A percentile compares a stretch with the other conserved stretches of the same genome.
Evolutionary conservation across 2,797 vertebrate species (phyloP).

Genomic region (Anguilla anguilla): DNA sequence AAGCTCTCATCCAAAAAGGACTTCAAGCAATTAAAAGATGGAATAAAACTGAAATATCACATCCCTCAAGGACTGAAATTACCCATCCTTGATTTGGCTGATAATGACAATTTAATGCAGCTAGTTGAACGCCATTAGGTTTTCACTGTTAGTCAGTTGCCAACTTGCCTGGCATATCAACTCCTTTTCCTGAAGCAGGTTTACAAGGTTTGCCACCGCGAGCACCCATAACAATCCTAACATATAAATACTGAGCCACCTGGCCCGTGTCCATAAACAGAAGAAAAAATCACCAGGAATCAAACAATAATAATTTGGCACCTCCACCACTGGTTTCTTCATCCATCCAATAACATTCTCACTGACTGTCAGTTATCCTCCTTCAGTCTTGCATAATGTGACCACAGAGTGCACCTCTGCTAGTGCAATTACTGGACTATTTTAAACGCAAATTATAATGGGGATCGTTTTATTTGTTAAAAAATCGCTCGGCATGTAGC

Average conservation of each 20-base stretch:
- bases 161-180: neutral
- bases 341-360: conserved; percentile 23
- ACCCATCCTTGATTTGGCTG: conserved; percentile 17
- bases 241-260: conserved; percentile 19
- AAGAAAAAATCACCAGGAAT: conserved; percentile 45
- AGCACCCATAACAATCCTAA: neutral
- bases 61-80: neutral
- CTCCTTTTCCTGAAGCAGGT: conserved; percentile 19
- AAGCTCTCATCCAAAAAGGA: neutral
- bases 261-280: conserved; percentile 32
- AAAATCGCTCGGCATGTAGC: conserved; percentile 38
- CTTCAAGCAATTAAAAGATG: conserved; percentile 11
- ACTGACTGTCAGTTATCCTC: conserved; percentile 32
- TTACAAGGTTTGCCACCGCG: conserved; percentile 17
- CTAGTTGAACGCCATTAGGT: conserved; percentile 25
- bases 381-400: conserved; percentile 34
- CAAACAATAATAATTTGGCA: conserved; percentile 14
- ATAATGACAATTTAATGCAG: conserved; percentile 30
- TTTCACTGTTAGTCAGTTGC: neutral
- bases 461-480: conserved; percentile 45
- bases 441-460: conserved; percentile 47
- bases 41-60: neutral
- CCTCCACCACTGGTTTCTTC: neutral
- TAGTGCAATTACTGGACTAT: conserved; percentile 42
- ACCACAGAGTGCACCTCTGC: conserved; percentile 41